Evolutionary conservation across 2,888 invertebrate species (phyloP).

Genomic region (Scrobipalpa costella): DNA sequence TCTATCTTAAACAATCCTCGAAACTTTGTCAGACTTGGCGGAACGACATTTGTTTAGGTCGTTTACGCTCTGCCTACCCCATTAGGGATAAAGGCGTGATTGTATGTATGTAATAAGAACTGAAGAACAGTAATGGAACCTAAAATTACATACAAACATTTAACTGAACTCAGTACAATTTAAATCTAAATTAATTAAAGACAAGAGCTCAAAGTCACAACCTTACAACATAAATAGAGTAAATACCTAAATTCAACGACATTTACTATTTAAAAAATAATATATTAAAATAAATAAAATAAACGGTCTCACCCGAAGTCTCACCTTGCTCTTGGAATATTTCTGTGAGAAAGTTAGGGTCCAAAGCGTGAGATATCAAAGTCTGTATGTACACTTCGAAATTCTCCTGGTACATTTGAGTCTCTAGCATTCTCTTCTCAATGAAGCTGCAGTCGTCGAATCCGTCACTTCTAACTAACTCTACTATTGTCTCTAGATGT

Average conservation of each 20-base stretch:
- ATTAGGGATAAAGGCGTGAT: too few relatives aligned
- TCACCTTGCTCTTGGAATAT: slow-evolving; percentile 94
- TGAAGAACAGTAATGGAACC: too few relatives aligned
- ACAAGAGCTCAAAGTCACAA: neutral
- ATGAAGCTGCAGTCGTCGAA: slow-evolving; percentile 86
- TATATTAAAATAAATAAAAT: neutral
- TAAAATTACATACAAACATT: too few relatives aligned
- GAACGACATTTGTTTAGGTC: too few relatives aligned
- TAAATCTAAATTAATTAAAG: neutral
- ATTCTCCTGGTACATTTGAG: slow-evolving; percentile 90
- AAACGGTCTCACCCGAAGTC: slow-evolving; percentile 15
- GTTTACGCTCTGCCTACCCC: too few relatives aligned
- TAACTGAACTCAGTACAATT: too few relatives aligned
- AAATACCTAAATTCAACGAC: neutral
- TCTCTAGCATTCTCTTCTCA: slow-evolving; percentile 88
- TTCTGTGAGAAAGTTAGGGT: slow-evolving; percentile 93
- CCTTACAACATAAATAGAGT: neutral
- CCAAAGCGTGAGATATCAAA: slow-evolving; percentile 93
- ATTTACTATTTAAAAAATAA: too few relatives aligned
- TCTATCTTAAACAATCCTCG: too few relatives aligned
- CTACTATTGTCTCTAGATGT: slow-evolving; percentile 89
- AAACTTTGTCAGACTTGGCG: too few relatives aligned
- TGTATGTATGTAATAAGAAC: too few relatives aligned
- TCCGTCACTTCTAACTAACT: slow-evolving; percentile 88
- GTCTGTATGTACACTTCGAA: slow-evolving; percentile 96